Evolutionary conservation across 2,888 invertebrate species (phyloP), one percentile per base, ranked within the genome.

Genomic region (Ormia ochracea): DNA sequence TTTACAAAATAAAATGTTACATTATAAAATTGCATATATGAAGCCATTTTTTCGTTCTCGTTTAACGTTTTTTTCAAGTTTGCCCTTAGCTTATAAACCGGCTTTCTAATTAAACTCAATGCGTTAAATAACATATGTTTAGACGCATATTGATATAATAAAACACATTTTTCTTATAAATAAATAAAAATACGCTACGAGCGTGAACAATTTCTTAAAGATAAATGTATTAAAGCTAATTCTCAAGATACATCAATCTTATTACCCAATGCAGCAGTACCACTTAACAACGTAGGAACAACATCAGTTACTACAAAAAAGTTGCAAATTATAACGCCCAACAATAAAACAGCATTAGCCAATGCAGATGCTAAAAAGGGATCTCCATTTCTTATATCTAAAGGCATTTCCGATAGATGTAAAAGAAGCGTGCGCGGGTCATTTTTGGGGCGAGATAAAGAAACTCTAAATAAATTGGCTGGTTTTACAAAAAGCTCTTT

Each of bases 171-270:
- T 0, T 28, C 19, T 5, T 45, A 7, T 45, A 21, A n/a, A n/a
- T n/a, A n/a, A n/a, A n/a, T n/a, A n/a, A 94, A 94, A 86, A 93
- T 93, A 86, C 91, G 96, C 81, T 93, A 94, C 82, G 95, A 97
- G 86, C 91, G 96, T 28, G 96, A 96, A 88, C 93, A 94, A 85
- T 94, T 95, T 89, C 89, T 97, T 1, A 91, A 93, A 41, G 85
- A 89, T 19, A 85, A 87, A n/a, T 84, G 84, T 0, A 69, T 85
- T 0, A 88, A 86, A 14, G 43, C 59, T n/a, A 58, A 54, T 9
- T 82, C 78, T 6, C 78, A 83, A 78, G 73, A 81, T 52, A 81
- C 78, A 56, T 77, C 58, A 14, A 76, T 54, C 78, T 19, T 52
- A 76, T 26, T 81, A 68, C 33, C 31, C 7, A 73, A 79, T 45